A percentile compares a stretch with the other conserved stretches of the same genome.
Evolutionary conservation across 1,140 invertebrate genomes (phyloP).

Genomic region (Pentalonia nigronervosa): DNA sequence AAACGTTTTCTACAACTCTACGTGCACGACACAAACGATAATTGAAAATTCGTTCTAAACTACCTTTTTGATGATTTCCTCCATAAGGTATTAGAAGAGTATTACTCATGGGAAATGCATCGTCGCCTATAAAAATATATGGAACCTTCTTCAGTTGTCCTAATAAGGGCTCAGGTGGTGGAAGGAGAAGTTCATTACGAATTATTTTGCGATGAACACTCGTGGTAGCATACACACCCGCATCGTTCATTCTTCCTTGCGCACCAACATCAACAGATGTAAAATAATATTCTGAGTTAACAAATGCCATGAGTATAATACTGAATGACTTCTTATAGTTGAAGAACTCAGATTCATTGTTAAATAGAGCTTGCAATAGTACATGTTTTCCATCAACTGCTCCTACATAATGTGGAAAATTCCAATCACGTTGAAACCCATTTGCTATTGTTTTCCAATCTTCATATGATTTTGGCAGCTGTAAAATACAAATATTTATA

Average conservation of each 20-base stretch:
- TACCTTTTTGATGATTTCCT: conserved; percentile 64
- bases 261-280: conserved; percentile 59
- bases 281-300: conserved; percentile 60
- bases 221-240: conserved; percentile 63
- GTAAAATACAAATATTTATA: conserved; percentile 48
- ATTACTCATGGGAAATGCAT: conserved; percentile 65
- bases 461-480: conserved; percentile 61
- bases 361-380: conserved; percentile 62
- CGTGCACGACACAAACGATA: conserved; percentile 64
- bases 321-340: conserved; percentile 60
- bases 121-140: conserved; percentile 65
- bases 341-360: conserved; percentile 60
- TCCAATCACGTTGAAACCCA: conserved; percentile 61
- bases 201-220: conserved; percentile 60
- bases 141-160: not conserved
- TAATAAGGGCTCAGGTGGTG: conserved; percentile 23
- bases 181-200: conserved; percentile 58
- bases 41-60: conserved; percentile 64
- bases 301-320: conserved; percentile 60
- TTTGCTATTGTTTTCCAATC: conserved; percentile 63
- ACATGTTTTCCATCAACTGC: conserved; percentile 65
- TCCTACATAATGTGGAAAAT: conserved; percentile 63
- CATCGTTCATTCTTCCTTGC: conserved; percentile 63
- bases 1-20: conserved; percentile 65
- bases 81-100: conserved; percentile 66